Evolutionary conservation across 2,888 invertebrate genomes (phyloP).

Genomic region (Oligia latruncula): DNA sequence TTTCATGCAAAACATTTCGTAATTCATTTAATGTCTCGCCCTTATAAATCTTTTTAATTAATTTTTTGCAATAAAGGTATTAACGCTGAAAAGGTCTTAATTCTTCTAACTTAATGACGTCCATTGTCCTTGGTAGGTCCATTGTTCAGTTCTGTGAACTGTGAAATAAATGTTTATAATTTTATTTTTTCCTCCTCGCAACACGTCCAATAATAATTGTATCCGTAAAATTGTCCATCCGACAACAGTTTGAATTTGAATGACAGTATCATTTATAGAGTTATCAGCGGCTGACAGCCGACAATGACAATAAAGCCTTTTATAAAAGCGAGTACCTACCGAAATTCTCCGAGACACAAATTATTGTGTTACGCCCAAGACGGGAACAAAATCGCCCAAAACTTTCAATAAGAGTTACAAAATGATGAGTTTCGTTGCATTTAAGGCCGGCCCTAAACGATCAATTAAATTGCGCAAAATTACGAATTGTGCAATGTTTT

Average conservation of each 20-base stretch:
- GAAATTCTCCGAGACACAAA: neutral
- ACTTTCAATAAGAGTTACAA: neutral
- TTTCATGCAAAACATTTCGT: constrained; percentile 13
- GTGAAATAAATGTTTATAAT: neutral
- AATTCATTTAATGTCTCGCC: constrained; percentile 15
- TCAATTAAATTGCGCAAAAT: too few relatives aligned
- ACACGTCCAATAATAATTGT: neutral
- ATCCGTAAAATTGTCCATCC: neutral
- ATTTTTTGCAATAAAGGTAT: neutral
- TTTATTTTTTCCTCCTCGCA: neutral
- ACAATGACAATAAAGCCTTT: neutral
- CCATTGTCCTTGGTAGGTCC: neutral
- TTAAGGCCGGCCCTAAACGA: too few relatives aligned
- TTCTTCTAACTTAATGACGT: constrained; percentile 7
- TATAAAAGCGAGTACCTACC: neutral
- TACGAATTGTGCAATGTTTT: too few relatives aligned
- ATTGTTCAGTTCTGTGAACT: neutral
- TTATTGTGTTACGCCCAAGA: neutral
- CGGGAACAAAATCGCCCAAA: neutral
- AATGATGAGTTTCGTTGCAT: neutral
- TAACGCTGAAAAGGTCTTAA: neutral
- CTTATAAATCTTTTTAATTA: constrained; percentile 14
- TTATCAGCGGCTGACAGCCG: neutral
- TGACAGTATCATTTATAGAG: neutral
- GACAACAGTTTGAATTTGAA: neutral